These are phyloP conservation scores for Cryptoprocta ferox DNA, from an alignment of 2,797 vertebrate species.

Conservation along the genomic window DNA sequence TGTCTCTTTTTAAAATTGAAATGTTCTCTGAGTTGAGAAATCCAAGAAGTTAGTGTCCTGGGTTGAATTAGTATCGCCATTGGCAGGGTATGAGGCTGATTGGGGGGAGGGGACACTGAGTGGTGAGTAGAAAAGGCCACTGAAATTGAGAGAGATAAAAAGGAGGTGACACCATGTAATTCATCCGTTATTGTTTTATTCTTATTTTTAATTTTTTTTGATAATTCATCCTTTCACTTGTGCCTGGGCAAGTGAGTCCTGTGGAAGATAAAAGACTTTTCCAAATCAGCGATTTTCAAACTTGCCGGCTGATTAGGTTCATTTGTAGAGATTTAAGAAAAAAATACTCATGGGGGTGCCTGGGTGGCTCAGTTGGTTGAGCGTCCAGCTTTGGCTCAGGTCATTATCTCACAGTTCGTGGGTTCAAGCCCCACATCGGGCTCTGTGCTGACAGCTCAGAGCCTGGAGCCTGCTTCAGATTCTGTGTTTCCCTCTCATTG, in stretches of 20 bases:
- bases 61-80: neutral
- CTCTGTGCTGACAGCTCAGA: too few species aligned
- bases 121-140: neutral
- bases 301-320: neutral
- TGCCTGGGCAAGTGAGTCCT: neutral
- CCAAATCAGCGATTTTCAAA: neutral
- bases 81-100: neutral
- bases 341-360: too few species aligned
- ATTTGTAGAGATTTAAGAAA: neutral
- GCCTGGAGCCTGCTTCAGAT: too few species aligned
- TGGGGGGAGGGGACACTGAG: neutral
- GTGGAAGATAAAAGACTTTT: neutral
- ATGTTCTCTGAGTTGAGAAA: neutral
- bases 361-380: too few species aligned
- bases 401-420: too few species aligned
- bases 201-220: neutral
- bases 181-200: neutral
- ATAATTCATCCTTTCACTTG: neutral
- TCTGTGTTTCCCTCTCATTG: too few species aligned
- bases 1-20: neutral
- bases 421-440: too few species aligned
- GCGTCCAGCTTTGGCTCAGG: too few species aligned
- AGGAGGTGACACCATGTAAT: neutral
- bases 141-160: neutral
- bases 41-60: neutral